A percentile compares a stretch with the other conserved stretches of the same genome.
phyloP scores from a whole-genome alignment of 2,113 vertebrate species.

The Sisor rabdophorus region DNA sequence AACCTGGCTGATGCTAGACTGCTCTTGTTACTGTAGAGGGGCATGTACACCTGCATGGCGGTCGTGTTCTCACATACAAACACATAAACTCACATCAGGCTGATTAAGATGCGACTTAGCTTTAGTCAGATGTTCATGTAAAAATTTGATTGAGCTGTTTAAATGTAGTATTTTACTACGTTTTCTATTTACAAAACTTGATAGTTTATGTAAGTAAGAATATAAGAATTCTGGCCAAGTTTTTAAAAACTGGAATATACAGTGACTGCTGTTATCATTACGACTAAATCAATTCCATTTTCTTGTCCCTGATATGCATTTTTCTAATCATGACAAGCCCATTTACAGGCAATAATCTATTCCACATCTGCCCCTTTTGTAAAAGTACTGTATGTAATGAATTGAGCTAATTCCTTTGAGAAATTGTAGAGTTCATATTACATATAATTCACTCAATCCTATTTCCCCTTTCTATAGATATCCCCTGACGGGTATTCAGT shows the following conservation, averaged over 20 bases:
- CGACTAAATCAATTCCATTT: constrained; percentile 54
- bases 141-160: constrained; percentile 15
- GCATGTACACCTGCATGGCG: constrained; percentile 45
- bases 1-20: constrained; percentile 32
- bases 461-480: constrained; percentile 55
- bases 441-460: constrained; percentile 54
- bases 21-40: constrained; percentile 31
- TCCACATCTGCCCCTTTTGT: constrained; percentile 62
- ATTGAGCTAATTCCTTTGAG: constrained; percentile 64
- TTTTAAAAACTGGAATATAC: constrained; percentile 33
- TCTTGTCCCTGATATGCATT: constrained; percentile 66
- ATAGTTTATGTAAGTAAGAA: too few species aligned
- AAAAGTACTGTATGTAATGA: constrained; percentile 66
- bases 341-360: constrained; percentile 73
- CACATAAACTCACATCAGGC: constrained; percentile 16
- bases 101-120: constrained; percentile 24
- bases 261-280: constrained; percentile 40
- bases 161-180: too few species aligned
- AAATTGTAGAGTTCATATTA: constrained; percentile 64
- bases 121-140: constrained; percentile 12
- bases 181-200: too few species aligned
- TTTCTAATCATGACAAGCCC: constrained; percentile 67
- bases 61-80: constrained; percentile 24
- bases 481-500: constrained; percentile 59
- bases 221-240: too few species aligned